Conservation (phyloP, 1,140 invertebrate species). For the Polypedilum pembai region DNA sequence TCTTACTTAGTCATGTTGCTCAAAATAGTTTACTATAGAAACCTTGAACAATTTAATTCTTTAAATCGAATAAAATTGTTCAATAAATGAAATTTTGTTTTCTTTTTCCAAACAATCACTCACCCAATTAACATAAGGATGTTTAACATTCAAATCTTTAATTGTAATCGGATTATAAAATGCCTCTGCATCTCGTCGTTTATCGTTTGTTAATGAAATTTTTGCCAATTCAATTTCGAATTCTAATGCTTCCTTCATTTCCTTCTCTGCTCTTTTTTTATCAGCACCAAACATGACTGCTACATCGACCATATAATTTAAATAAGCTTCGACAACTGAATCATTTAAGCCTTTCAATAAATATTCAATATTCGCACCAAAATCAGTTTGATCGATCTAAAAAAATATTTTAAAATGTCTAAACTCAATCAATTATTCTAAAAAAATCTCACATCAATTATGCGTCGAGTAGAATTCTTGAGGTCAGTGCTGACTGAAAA, state of each 20-base stretch:
- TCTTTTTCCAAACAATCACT: too few species aligned
- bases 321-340: constrained; percentile 40
- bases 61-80: too few species aligned
- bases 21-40: too few species aligned
- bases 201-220: constrained; percentile 53
- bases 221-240: constrained; percentile 56
- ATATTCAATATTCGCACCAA: constrained; percentile 52
- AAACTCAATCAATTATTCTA: constrained; percentile 31
- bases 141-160: constrained; percentile 45
- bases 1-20: too few species aligned
- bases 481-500: constrained; percentile 48
- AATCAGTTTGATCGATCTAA: constrained; percentile 55
- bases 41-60: too few species aligned
- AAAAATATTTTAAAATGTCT: neutral
- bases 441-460: constrained; percentile 29
- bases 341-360: constrained; percentile 46
- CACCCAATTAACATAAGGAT: constrained; percentile 38
- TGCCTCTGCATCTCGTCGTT: constrained; percentile 55
- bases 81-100: too few species aligned
- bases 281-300: constrained; percentile 53
- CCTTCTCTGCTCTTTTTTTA: constrained; percentile 40
- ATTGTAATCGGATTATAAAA: constrained; percentile 61
- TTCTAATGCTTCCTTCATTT: constrained; percentile 51
- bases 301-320: constrained; percentile 44
- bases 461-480: constrained; percentile 39